Percentiles rank a stretch among this genome's conserved stretches.
Conservation (phyloP, 2,113 vertebrate species). For the Colossoma macropomum region DNA sequence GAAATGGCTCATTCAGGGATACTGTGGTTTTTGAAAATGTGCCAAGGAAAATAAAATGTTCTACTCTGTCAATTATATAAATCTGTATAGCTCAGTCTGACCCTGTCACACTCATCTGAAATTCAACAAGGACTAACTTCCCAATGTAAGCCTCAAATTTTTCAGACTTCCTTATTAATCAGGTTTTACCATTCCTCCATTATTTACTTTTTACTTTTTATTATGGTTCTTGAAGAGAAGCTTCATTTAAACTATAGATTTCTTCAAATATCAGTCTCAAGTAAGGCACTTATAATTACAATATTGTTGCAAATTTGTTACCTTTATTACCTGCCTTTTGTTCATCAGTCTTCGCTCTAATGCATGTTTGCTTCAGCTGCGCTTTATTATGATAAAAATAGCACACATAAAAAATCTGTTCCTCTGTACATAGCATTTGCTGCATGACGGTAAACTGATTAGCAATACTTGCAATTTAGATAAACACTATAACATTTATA, state of each 20-base stretch:
- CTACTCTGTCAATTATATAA: not conserved
- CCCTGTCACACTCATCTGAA: not conserved
- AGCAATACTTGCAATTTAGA: not conserved
- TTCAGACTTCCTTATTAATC: not conserved
- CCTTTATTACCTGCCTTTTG: too few relatives aligned
- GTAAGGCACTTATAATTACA: not conserved
- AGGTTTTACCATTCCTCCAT: not conserved
- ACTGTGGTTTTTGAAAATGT: not conserved
- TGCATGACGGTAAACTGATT: not conserved
- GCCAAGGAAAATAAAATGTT: not conserved
- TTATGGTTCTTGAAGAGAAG: too few relatives aligned
- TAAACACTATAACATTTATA: not conserved
- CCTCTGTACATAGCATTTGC: not conserved
- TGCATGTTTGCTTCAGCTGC: not conserved
- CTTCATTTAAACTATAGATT: too few relatives aligned
- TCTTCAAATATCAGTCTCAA: too few relatives aligned
- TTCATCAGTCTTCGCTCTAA: too few relatives aligned
- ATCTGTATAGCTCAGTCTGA: not conserved
- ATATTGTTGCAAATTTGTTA: not conserved
- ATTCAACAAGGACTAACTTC: not conserved
- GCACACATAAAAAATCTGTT: not conserved
- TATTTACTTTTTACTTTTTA: too few relatives aligned
- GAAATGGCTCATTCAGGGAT: not conserved
- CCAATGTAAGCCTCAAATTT: not conserved
- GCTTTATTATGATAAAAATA: not conserved